These are phyloP conservation scores for Phengaris alcon DNA, from an alignment of 2,888 invertebrate species.

Conservation along the genomic window DNA sequence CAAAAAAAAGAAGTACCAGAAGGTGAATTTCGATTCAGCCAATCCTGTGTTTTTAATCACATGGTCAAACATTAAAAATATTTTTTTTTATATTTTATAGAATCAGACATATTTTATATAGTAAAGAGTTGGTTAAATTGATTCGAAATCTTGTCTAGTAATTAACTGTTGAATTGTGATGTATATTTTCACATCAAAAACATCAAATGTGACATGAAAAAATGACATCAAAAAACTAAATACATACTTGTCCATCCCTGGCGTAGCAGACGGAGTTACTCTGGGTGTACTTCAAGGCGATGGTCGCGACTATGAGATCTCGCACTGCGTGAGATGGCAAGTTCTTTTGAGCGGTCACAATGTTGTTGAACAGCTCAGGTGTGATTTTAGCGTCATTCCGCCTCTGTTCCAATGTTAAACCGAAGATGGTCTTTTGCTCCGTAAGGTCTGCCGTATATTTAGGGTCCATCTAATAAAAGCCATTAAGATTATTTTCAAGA, in stretches of 20 bases:
- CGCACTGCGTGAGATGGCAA: slow-evolving; percentile 87
- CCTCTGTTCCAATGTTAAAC: slow-evolving; percentile 84
- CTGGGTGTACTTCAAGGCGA: slow-evolving; percentile 98
- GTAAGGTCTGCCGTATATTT: slow-evolving; percentile 87
- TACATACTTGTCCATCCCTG: slow-evolving; percentile 88
- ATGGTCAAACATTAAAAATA: too few species aligned
- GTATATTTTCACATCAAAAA: too few species aligned
- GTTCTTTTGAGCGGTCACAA: slow-evolving; percentile 85
- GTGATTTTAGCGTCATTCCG: slow-evolving; percentile 93
- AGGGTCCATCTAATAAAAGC: slow-evolving; percentile 87
- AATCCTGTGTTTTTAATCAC: too few species aligned
- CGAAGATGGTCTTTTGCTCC: slow-evolving; percentile 83
- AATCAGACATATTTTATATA: too few species aligned
- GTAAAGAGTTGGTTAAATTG: too few species aligned
- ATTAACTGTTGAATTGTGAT: too few species aligned
- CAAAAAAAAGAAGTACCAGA: too few species aligned
- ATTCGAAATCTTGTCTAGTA: too few species aligned
- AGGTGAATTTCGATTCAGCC: too few species aligned
- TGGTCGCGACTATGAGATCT: slow-evolving; percentile 96
- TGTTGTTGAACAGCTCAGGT: slow-evolving; percentile 86
- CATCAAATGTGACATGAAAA: too few species aligned
- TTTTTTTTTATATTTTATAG: too few species aligned
- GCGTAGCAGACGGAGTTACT: slow-evolving; percentile 99
- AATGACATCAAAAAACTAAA: too few species aligned
- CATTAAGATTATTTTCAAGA: not conserved